Percentiles rank a stretch among this genome's conserved stretches.
phyloP scores from a whole-genome alignment of 2,797 vertebrate species.

The Chiloscyllium punctatum region DNA sequence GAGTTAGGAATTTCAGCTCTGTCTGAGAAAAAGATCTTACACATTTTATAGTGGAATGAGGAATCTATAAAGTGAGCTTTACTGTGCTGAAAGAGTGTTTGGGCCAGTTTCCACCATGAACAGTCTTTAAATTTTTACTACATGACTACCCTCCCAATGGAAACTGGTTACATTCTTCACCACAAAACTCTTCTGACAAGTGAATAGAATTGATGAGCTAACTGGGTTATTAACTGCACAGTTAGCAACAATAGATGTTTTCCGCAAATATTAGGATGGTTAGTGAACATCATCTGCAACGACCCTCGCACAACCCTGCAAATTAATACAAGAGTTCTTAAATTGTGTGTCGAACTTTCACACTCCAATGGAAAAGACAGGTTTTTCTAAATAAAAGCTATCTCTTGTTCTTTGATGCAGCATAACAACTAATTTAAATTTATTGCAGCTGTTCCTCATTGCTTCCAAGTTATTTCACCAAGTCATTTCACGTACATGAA shows the following conservation, averaged over 20 bases:
- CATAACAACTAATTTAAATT: slow-evolving; percentile 23
- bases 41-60: neutral
- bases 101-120: neutral
- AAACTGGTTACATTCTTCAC: neutral
- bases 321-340: slow-evolving; percentile 26
- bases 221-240: neutral
- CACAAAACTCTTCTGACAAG: neutral
- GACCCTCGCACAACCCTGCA: neutral
- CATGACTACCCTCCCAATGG: neutral
- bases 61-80: neutral
- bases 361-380: neutral
- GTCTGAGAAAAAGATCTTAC: neutral
- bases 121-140: neutral
- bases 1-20: neutral
- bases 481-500: slow-evolving; percentile 29
- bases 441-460: slow-evolving; percentile 35
- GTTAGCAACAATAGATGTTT: neutral
- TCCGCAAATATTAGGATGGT: neutral
- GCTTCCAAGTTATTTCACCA: slow-evolving; percentile 29
- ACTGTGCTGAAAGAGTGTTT: neutral
- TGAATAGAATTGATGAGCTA: neutral
- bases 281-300: neutral
- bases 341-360: neutral
- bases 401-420: neutral
- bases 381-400: neutral